These are phyloP conservation scores for Rhincodon typus DNA, from an alignment of 2,797 vertebrate genomes.

Conservation along the genomic window DNA sequence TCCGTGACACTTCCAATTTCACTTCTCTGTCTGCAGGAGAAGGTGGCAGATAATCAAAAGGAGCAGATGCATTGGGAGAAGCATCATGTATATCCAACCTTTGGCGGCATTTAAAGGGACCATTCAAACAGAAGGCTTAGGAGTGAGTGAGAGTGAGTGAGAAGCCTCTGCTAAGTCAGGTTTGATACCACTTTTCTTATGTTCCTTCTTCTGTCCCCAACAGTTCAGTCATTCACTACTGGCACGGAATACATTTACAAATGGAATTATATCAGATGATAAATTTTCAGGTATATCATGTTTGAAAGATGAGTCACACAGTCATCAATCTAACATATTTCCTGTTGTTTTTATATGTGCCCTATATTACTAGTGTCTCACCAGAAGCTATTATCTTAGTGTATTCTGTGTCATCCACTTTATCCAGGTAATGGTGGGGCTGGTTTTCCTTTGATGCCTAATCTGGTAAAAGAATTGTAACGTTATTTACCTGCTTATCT, in stretches of 20 bases:
- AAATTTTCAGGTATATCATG: background rate
- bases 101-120: background rate
- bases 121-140: background rate
- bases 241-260: background rate
- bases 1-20: background rate
- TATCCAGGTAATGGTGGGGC: background rate
- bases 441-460: background rate
- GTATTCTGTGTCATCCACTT: too few relatives aligned
- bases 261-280: background rate
- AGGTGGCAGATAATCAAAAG: background rate
- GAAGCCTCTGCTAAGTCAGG: background rate
- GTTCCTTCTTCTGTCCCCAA: background rate
- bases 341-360: background rate
- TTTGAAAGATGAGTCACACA: background rate
- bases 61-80: background rate
- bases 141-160: background rate
- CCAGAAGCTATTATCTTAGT: background rate
- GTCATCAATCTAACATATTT: background rate
- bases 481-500: background rate
- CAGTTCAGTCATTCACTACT: background rate
- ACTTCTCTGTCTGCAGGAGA: background rate
- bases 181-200: background rate
- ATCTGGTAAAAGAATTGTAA: background rate
- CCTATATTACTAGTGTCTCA: background rate
- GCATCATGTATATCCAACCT: background rate